Conservation (phyloP, 2,888 invertebrate species). For the Dioctria linearis region DNA sequence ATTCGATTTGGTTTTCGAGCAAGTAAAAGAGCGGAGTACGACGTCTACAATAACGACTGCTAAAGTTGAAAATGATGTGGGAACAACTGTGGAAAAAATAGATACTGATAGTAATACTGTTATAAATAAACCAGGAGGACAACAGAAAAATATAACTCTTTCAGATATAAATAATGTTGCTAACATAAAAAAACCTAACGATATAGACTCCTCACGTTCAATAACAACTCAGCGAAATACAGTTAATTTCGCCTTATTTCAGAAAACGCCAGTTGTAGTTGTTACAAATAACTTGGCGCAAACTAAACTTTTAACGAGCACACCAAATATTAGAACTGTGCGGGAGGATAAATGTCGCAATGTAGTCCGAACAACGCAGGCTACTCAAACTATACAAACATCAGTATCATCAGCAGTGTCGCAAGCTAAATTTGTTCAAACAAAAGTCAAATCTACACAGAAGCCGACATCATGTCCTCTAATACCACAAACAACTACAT, state of each 20-base stretch:
- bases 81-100: conserved; percentile 1
- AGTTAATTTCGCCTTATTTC: conserved; percentile 14
- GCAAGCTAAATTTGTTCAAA: background rate
- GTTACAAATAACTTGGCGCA: conserved; percentile 16
- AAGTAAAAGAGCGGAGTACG: conserved; percentile 83
- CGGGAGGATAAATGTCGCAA: background rate
- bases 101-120: background rate
- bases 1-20: conserved; percentile 86
- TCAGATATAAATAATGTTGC: background rate
- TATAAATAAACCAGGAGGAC: background rate
- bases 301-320: background rate
- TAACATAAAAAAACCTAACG: too few relatives aligned
- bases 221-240: background rate
- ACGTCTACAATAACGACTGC: conserved; percentile 65
- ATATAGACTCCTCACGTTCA: background rate
- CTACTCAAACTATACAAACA: conserved; percentile 27
- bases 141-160: background rate
- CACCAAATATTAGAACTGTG: background rate
- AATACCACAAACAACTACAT: background rate
- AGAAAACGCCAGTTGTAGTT: conserved; percentile 39
- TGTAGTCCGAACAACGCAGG: background rate
- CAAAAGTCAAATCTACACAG: background rate
- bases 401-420: conserved; percentile 67
- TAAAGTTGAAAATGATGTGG: conserved; percentile 56
- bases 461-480: background rate